Evolutionary conservation across 2,888 invertebrate species (phyloP).

Genomic region (Tryphoninae sp.): DNA sequence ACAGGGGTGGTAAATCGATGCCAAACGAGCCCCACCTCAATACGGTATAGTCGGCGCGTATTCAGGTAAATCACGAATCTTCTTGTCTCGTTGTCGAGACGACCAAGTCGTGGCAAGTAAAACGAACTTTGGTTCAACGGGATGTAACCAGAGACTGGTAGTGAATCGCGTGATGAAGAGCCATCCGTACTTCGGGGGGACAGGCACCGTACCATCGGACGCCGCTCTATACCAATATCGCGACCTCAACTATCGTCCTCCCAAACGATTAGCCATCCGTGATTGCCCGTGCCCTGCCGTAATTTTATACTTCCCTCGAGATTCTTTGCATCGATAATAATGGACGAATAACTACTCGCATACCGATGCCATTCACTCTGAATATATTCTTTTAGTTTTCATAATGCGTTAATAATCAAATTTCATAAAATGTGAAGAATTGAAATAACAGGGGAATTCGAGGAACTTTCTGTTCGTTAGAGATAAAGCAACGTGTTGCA

Average conservation of each 20-base stretch:
- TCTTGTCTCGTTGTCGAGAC: conserved; percentile 53
- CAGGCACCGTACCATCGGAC: conserved; percentile 76
- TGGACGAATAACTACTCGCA: conserved; percentile 34
- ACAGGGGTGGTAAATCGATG: conserved; percentile 58
- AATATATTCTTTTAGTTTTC: conserved; percentile 11
- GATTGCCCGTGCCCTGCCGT: conserved; percentile 37
- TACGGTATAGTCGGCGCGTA: conserved; percentile 52
- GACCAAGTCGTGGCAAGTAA: conserved; percentile 65
- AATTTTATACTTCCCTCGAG: conserved; percentile 51
- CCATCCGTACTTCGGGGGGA: conserved; percentile 71
- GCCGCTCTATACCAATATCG: conserved; percentile 62
- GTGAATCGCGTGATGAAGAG: conserved; percentile 76
- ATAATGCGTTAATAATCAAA: conserved; percentile 14
- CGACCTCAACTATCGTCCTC: conserved; percentile 41
- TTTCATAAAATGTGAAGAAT: conserved; percentile 12
- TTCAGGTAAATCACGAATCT: conserved; percentile 54
- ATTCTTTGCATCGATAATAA: conserved; percentile 40
- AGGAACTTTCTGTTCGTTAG: neutral
- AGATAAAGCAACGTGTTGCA: neutral
- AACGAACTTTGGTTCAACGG: conserved; percentile 70
- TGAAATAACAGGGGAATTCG: conserved; percentile 4
- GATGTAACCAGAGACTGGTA: conserved; percentile 74
- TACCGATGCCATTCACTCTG: conserved; percentile 20
- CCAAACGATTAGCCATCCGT: conserved; percentile 18
- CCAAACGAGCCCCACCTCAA: conserved; percentile 30